These are phyloP conservation scores for Creontiades dilutus DNA, from an alignment of 2,888 invertebrate species.

Conservation along the genomic window DNA sequence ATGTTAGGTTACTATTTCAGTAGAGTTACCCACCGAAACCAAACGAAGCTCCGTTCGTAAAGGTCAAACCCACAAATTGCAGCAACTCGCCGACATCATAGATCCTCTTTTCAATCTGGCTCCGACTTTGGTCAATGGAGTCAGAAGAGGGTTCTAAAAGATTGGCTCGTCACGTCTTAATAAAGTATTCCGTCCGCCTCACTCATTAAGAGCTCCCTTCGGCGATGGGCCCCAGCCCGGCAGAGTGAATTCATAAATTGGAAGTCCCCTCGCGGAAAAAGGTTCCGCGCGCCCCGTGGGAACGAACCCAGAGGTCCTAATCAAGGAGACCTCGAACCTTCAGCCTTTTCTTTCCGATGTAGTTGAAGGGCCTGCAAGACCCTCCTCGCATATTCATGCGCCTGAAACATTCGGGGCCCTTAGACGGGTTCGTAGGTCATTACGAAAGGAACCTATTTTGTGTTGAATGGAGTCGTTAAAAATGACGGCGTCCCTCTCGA, in stretches of 20 bases:
- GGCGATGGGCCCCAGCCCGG: constrained; percentile 1
- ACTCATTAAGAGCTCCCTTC: constrained; percentile 46
- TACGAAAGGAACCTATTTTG: constrained; percentile 50
- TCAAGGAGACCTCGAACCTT: constrained; percentile 14
- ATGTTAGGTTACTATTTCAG: no score
- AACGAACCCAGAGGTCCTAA: constrained; percentile 3
- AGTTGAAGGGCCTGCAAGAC: constrained; percentile 13
- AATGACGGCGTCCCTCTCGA: constrained; percentile 34
- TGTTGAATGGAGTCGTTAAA: constrained; percentile 64
- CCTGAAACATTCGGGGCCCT: constrained; percentile 37
- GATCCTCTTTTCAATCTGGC: not conserved
- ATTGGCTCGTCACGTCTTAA: constrained; percentile 56
- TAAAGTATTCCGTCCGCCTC: constrained; percentile 61
- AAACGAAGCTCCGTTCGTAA: no score
- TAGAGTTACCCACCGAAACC: no score
- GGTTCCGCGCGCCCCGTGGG: constrained; percentile 9
- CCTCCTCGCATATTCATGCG: constrained; percentile 61
- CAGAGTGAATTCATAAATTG: constrained; percentile 65
- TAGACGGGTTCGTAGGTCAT: constrained; percentile 52
- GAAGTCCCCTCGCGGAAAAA: constrained; percentile 2
- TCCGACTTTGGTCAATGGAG: constrained; percentile 20
- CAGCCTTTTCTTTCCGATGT: not conserved
- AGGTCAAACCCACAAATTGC: no score
- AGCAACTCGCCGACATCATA: not conserved
- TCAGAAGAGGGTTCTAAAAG: not conserved